Base-by-base conservation (phyloP, 2,113 vertebrate species). In the Cisticola juncidis region DNA sequence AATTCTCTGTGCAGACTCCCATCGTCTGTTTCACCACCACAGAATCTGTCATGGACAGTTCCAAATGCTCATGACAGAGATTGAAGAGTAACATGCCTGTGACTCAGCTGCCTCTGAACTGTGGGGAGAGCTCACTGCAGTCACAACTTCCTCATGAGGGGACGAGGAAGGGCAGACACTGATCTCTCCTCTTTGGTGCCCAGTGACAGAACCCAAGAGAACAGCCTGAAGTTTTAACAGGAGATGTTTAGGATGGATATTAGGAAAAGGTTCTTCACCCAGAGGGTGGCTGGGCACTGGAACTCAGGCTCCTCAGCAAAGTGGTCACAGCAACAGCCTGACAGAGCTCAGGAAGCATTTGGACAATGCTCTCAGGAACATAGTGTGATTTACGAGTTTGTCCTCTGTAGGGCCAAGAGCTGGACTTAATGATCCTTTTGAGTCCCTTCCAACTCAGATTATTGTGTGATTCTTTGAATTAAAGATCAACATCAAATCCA, bases 1-100 rank as follows among this genome's bases (percentile, higher is more conserved):
- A 53, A 82, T 23, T 44, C 16, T 16, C 16, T 45, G 22, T 45
- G 31, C 33, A 71, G 51, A 51, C 11, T 76, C 12, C 6, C 23
- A 40, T 15, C 0, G 0, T 54, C 60, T 53, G 40, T 6, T 0
- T 44, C 53, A 44, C 21, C 24, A 77, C 4, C 25, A 72, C 22
- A 77, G 42, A 57, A 51, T 13, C 60, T 21, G 35, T 23, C 4
- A 0, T 2, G 8, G 62, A 36, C 0, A 0, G 24, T 25, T 60
- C 3, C 0, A 51, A 33, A 12, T 5, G 9, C 12, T 76, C 18
- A 8, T 8, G 7, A 17, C 33, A 72, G 29, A 65, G 70, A 38
- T 0, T 15, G 20, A 64, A 47, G 7, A 74, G 31, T 15, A 83
- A 44, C 31, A 61, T 4, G 1, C n/a, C 45, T 31, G 24, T 28